A percentile compares a stretch with the other conserved stretches of the same genome.
Evolutionary conservation across 1,140 invertebrate genomes (phyloP).

Genomic region (Habropoda laboriosa): DNA sequence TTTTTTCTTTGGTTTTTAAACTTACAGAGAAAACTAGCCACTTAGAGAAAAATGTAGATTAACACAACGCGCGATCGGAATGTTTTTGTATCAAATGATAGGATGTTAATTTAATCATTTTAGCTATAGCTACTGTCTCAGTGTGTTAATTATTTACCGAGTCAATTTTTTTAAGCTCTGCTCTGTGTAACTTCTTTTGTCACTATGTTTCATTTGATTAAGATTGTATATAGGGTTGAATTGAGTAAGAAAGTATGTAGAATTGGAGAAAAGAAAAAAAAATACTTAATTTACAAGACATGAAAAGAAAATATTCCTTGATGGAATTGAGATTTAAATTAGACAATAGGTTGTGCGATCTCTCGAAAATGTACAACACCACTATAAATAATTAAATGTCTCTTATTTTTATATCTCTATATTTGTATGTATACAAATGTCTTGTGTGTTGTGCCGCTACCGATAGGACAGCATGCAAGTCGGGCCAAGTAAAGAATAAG

Average conservation of each 20-base stretch:
- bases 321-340: not conserved
- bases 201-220: not conserved
- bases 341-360: not conserved
- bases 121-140: too few species aligned
- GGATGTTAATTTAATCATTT: not conserved
- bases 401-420: slow-evolving; percentile 41
- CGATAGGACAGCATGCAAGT: slow-evolving; percentile 82
- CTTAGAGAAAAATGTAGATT: too few species aligned
- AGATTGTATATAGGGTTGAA: too few species aligned
- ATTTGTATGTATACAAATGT: slow-evolving; percentile 72
- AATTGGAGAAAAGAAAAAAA: not conserved
- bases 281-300: too few species aligned
- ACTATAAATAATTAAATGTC: slow-evolving; percentile 23
- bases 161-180: not conserved
- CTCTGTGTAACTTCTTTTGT: not conserved
- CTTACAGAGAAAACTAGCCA: too few species aligned
- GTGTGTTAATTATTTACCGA: not conserved
- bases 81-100: not conserved
- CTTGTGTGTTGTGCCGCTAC: slow-evolving; percentile 81
- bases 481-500: slow-evolving; percentile 82
- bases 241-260: not conserved
- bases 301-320: too few species aligned
- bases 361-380: slow-evolving; percentile 9
- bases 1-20: too few species aligned
- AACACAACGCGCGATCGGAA: too few species aligned